Conservation (phyloP, 2,797 vertebrate species). For the Adrianichthys oophorus region DNA sequence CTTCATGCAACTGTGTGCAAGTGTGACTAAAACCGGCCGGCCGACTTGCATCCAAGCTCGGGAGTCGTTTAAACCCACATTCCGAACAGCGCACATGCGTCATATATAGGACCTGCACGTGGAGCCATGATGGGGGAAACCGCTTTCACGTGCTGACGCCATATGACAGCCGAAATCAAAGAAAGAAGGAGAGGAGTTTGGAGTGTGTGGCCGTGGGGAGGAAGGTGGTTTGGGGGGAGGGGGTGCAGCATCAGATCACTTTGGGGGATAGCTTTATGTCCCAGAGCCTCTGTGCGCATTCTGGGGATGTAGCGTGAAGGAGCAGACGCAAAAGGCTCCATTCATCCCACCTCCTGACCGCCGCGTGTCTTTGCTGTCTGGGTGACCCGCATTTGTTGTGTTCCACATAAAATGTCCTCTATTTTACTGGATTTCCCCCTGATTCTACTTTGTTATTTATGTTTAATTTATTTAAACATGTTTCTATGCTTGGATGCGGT, state of each 20-base stretch:
- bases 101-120: neutral
- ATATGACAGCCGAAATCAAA: conserved; percentile 29
- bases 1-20: conserved; percentile 11
- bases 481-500: too few relatives aligned
- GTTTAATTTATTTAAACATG: too few relatives aligned
- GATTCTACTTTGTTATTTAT: neutral
- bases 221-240: conserved; percentile 26
- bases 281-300: conserved; percentile 26
- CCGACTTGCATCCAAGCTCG: conserved; percentile 1
- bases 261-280: conserved; percentile 33
- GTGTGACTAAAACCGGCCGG: neutral
- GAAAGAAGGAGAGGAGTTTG: conserved; percentile 26
- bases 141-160: conserved; percentile 29
- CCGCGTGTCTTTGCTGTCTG: neutral
- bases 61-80: conserved; percentile 25
- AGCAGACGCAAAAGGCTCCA: conserved; percentile 12
- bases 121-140: conserved; percentile 6
- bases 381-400: conserved; percentile 4
- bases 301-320: conserved; percentile 17
- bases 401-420: conserved; percentile 4
- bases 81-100: conserved; percentile 2
- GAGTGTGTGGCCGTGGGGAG: conserved; percentile 27
- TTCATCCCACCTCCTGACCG: conserved; percentile 23
- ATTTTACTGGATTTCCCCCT: conserved; percentile 2
- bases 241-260: conserved; percentile 32